phyloP scores from a whole-genome alignment of 2,797 vertebrate genomes.

The Avahi laniger region DNA sequence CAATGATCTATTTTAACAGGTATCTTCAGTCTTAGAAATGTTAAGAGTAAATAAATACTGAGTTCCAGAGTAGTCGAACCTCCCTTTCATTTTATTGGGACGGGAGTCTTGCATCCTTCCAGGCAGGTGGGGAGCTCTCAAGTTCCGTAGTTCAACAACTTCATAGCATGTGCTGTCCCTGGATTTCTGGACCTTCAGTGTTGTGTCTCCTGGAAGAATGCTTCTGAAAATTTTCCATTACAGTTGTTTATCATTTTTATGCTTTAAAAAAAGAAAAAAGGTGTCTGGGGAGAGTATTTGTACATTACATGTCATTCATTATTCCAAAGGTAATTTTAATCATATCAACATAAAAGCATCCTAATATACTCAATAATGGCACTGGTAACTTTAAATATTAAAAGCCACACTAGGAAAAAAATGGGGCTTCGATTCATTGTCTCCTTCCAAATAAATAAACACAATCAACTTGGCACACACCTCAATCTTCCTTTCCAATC shows the following conservation, averaged over 20 bases:
- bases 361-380: conserved; percentile 81
- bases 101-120: neutral
- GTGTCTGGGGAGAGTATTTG: neutral
- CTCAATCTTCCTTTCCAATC: neutral
- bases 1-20: neutral
- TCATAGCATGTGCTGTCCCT: neutral
- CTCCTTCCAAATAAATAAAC: conserved; percentile 39
- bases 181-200: neutral
- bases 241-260: neutral
- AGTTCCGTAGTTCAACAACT: neutral
- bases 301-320: conserved; percentile 51
- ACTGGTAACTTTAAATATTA: conserved; percentile 83
- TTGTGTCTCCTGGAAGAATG: neutral
- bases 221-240: conserved; percentile 38
- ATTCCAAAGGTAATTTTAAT: conserved; percentile 79
- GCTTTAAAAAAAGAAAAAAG: neutral
- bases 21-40: neutral
- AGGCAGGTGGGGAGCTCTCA: neutral
- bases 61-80: neutral
- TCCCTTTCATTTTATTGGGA: neutral
- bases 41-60: conserved; percentile 7
- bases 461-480: neutral
- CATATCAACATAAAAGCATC: conserved; percentile 75
- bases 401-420: conserved; percentile 9
- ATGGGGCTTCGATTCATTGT: neutral